Base-by-base conservation (phyloP, 2,888 invertebrate species). In the Pristionchus entomophagus region DNA sequence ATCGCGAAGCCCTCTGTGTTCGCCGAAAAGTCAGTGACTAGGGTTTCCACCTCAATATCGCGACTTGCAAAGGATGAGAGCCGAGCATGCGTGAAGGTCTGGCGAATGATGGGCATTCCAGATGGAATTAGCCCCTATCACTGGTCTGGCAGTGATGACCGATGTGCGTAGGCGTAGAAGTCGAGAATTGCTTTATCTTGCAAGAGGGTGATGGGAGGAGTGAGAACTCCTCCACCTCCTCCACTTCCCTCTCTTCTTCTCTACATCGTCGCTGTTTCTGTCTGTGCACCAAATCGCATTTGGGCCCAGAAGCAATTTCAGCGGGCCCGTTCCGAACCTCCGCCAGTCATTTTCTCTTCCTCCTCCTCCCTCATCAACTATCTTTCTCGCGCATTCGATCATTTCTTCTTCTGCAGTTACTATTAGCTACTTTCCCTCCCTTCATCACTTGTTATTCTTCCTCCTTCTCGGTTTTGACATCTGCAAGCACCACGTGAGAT, bases 231-330 rank as follows among this genome's bases (percentile, higher is more conserved):
- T 14, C 32, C 5, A n/a, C n/a, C n/a, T n/a, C 65, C 19, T 35
- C 35, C 65, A 65, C 65, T 65, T 65, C 65, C 62, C 32, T 29
- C 35, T 65, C 56, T 4, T 59, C 32, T 19, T 29, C 35, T 65
- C 65, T 65, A 65, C 65, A 65, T 65, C 65, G 65, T 65, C 32
- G 65, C 22, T 65, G 65, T 29, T 35, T 17, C 65, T 65, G 65
- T 26, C n/a, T n/a, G n/a, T n/a, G n/a, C 65, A 38, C 35, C 2
- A 32, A 65, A 65, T 65, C 65, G 35, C 65, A 65, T 65, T 65
- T 65, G 65, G 65, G 62, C n/a, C n/a, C n/a, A n/a, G n/a, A n/a
- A 35, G 35, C 65, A 65, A 65, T 65, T 65, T 35, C 65, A 65
- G 62, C 32, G 12, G 32, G 62, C 32, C 65, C 65, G 65, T 65